Percentiles rank a stretch among this genome's conserved stretches.
phyloP scores from a whole-genome alignment of 2,113 vertebrate genomes.

The Hippocampus guttulatus region DNA sequence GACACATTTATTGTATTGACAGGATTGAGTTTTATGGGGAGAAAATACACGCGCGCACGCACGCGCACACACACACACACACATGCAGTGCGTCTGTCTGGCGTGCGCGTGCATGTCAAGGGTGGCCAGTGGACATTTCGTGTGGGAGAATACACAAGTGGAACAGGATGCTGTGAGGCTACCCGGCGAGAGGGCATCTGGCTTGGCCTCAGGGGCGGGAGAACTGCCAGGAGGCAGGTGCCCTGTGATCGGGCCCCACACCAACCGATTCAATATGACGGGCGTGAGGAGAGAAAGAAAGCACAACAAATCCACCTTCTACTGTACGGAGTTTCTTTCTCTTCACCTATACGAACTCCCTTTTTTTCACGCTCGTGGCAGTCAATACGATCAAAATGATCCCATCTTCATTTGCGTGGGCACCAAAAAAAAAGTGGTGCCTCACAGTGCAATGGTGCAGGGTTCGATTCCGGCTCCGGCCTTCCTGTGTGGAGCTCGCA shows the following conservation, averaged over 20 bases:
- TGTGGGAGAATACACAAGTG: conserved; percentile 52
- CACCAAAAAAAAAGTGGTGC: background rate
- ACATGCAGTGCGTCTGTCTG: background rate
- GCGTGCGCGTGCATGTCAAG: conserved; percentile 26
- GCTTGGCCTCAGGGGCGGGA: conserved; percentile 44
- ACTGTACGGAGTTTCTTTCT: conserved; percentile 28
- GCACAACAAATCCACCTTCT: conserved; percentile 40
- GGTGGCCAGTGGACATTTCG: conserved; percentile 9
- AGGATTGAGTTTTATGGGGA: background rate
- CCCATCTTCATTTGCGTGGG: conserved; percentile 8
- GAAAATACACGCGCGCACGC: no score
- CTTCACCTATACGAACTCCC: background rate
- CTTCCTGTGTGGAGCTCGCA: no score
- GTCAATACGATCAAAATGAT: background rate
- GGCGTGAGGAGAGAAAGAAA: conserved; percentile 26
- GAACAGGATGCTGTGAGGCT: conserved; percentile 36
- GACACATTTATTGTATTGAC: background rate
- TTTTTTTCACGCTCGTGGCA: background rate
- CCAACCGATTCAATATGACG: conserved; percentile 20
- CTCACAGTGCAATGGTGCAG: no score
- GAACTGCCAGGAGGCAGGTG: conserved; percentile 58
- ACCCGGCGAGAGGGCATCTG: conserved; percentile 69
- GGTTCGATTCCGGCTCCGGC: no score
- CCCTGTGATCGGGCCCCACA: conserved; percentile 42
- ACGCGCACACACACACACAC: background rate